Evolutionary conservation across 2,888 invertebrate genomes (phyloP).

Genomic region (Teleiodes luculella): DNA sequence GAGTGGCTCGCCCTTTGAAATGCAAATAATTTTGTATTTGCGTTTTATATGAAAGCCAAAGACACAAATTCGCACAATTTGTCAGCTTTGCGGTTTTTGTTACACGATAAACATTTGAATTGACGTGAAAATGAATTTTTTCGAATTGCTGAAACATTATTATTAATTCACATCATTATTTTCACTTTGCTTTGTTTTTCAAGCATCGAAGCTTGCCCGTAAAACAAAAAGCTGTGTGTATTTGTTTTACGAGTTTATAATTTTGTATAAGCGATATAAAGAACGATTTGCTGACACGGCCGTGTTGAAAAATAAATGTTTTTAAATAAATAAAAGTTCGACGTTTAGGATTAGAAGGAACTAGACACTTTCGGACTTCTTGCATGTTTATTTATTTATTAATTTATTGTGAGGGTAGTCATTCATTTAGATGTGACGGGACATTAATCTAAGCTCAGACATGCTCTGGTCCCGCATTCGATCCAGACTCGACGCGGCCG

Average conservation of each 20-base stretch:
- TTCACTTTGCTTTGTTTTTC: slow-evolving; percentile 2
- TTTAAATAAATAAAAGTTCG: background rate
- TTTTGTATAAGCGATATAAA: background rate
- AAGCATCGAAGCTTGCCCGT: background rate
- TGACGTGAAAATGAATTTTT: slow-evolving; percentile 6
- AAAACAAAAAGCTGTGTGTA: background rate
- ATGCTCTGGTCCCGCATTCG: slow-evolving; percentile 29
- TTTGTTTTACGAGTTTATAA: slow-evolving; percentile 4
- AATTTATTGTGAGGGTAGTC: slow-evolving; percentile 27
- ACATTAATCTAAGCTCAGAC: slow-evolving; percentile 50
- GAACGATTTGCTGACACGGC: background rate
- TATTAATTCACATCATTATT: slow-evolving; percentile 10
- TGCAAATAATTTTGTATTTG: slow-evolving; percentile 41
- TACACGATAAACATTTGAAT: slow-evolving; percentile 20
- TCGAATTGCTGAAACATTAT: slow-evolving; percentile 3
- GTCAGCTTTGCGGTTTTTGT: slow-evolving; percentile 22
- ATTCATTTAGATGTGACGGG: slow-evolving; percentile 45
- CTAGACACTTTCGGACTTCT: too few species aligned
- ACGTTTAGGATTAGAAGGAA: too few species aligned
- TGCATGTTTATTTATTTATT: too few species aligned
- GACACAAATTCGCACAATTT: slow-evolving; percentile 29
- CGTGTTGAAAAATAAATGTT: background rate
- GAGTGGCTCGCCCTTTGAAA: slow-evolving; percentile 42
- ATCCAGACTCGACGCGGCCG: slow-evolving; percentile 24
- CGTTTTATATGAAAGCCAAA: slow-evolving; percentile 13